Evolutionary conservation across 2,888 invertebrate genomes (phyloP).

Genomic region (Mayetiola destructor): DNA sequence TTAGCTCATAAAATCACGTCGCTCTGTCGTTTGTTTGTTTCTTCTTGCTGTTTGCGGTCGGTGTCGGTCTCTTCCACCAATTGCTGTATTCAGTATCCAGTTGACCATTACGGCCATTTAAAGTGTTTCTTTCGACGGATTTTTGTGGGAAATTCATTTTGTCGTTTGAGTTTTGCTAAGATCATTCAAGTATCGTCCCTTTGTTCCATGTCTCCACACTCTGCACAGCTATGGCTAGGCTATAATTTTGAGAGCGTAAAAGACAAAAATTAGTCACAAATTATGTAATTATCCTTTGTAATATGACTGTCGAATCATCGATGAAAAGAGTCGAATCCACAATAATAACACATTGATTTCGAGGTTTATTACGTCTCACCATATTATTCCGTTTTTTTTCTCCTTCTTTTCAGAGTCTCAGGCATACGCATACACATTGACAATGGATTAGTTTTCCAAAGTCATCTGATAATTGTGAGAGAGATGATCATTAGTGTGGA

Average conservation of each 20-base stretch:
- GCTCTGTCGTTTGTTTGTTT: constrained; percentile 4
- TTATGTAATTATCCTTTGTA: constrained; percentile 12
- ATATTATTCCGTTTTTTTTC: not conserved
- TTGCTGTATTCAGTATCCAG: not conserved
- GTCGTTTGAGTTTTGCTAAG: no score
- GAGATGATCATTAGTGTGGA: constrained; percentile 8
- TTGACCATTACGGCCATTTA: no score
- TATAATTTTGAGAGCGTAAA: constrained; percentile 3
- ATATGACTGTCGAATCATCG: not conserved
- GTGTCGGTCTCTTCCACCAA: not conserved
- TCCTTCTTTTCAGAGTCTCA: not conserved
- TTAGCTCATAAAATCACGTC: constrained; percentile 4
- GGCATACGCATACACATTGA: not conserved
- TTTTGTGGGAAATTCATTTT: not conserved
- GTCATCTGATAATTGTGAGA: not conserved
- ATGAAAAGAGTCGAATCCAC: constrained; percentile 3
- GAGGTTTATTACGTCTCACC: no score
- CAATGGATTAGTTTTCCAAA: constrained; percentile 1
- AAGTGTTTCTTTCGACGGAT: no score
- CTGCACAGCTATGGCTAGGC: no score
- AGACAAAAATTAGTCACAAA: constrained; percentile 2
- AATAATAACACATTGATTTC: not conserved
- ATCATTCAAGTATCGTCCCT: no score
- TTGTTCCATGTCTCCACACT: no score
- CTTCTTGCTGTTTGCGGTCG: not conserved